Conservation (phyloP, 1,140 invertebrate genomes). For the Drepana arcuata region DNA sequence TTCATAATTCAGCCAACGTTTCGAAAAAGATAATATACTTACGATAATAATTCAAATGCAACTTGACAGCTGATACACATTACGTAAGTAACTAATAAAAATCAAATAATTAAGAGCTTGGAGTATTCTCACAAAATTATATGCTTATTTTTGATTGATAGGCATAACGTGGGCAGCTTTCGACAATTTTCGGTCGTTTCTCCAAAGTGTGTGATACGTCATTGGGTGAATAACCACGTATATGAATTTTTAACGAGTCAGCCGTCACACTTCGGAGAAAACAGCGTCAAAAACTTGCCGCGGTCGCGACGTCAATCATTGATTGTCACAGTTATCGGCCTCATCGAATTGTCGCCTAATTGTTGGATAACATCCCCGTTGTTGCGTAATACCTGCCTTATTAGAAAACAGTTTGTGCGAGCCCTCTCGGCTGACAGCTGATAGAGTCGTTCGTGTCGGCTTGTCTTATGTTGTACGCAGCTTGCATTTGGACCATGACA, state of each 20-base stretch:
- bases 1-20: too few species aligned
- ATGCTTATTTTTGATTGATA: slow-evolving; percentile 20
- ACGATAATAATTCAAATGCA: too few species aligned
- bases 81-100: slow-evolving; percentile 11
- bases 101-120: slow-evolving; percentile 9
- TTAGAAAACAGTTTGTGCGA: slow-evolving; percentile 20
- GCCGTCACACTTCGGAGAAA: slow-evolving; percentile 17
- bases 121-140: slow-evolving; percentile 12
- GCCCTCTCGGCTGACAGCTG: slow-evolving; percentile 20
- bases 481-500: slow-evolving; percentile 8
- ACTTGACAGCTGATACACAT: slow-evolving; percentile 1
- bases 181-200: slow-evolving; percentile 17
- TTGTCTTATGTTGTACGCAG: slow-evolving; percentile 11
- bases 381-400: slow-evolving; percentile 19
- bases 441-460: slow-evolving; percentile 14
- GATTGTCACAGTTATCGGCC: slow-evolving; percentile 20
- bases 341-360: slow-evolving; percentile 25
- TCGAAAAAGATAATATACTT: too few species aligned
- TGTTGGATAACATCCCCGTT: slow-evolving; percentile 26
- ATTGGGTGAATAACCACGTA: too few species aligned
- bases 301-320: slow-evolving; percentile 12
- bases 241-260: slow-evolving; percentile 20
- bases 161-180: slow-evolving; percentile 12
- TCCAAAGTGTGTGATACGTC: too few species aligned
- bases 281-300: slow-evolving; percentile 7